Base-by-base conservation (phyloP, 2,888 invertebrate species). In the Agrochola litura region DNA sequence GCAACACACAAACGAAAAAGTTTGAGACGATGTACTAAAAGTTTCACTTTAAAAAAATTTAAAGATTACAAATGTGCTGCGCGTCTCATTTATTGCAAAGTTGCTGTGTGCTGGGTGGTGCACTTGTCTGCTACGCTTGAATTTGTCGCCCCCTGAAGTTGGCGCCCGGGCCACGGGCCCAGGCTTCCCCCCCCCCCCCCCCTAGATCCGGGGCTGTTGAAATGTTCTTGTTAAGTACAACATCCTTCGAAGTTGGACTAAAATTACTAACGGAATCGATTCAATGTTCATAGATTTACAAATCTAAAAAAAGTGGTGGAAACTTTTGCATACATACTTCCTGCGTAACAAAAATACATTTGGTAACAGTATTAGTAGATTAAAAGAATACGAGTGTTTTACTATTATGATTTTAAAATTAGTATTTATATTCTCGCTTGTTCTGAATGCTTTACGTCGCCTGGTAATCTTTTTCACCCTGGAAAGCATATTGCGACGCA, bases 321-420 rank as follows among this genome's bases (percentile, higher is more conserved):
- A 12, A n/a, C 6, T 54, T 9, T 65, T 64, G 60, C 68, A 64
- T 68, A 58, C n/a, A 56, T 56, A 19, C 52, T 77, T 75, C 77
- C 69, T 83, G 76, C 74, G 49, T 77, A 69, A 67, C 77, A 85
- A 87, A 83, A 65, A 60, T 63, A 65, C 56, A 68, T 73, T 79
- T 84, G 73, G 73, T 70, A 86, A 84, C 89, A 89, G 88, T 88
- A 88, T 89, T 89, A 87, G 67, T 88, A 87, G 89, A 77, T 56
- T 86, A 85, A 77, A 78, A 69, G 25, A n/a, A 68, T 65, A 12
- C 22, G 60, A 71, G 46, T 73, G 65, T 63, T 71, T 73, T 60
- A 56, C 46, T 61, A 25, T 43, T 19, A 66, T 61, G 41, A 10
- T 63, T 58, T 65, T 37, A 22, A 61, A 67, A 61, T 67, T 56